These are phyloP conservation scores for Vesta saturnalis DNA, from an alignment of 2,888 invertebrate species.

Conservation along the genomic window DNA sequence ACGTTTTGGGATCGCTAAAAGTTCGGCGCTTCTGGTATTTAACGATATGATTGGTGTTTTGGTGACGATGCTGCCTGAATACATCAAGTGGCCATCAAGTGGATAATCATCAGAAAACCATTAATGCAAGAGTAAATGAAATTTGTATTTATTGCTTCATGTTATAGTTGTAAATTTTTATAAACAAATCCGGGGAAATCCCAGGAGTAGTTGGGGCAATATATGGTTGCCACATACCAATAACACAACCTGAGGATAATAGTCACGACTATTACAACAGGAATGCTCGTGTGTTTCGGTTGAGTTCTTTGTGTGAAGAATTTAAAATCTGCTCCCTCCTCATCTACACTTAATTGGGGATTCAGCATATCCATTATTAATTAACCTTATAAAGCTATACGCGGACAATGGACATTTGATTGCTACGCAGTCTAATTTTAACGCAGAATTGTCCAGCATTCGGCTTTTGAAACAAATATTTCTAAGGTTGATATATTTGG, in stretches of 20 bases:
- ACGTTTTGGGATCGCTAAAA: slow-evolving; percentile 5
- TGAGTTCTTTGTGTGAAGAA: neutral
- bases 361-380: no score
- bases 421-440: no score
- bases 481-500: neutral
- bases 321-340: no score
- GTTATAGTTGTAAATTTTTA: neutral
- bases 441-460: no score
- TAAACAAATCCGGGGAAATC: neutral
- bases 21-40: slow-evolving; percentile 4
- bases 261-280: no score
- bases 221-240: neutral
- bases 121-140: neutral
- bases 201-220: neutral
- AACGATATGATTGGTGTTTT: slow-evolving; percentile 4
- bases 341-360: no score
- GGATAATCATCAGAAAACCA: neutral
- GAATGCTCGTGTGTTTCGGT: neutral
- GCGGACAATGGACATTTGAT: no score
- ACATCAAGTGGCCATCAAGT: neutral
- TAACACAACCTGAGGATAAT: neutral
- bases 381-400: no score
- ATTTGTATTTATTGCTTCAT: neutral
- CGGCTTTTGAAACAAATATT: neutral
- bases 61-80: no score